Evolutionary conservation across 2,888 invertebrate genomes (phyloP).

Genomic region (Pristionchus japonicus): DNA sequence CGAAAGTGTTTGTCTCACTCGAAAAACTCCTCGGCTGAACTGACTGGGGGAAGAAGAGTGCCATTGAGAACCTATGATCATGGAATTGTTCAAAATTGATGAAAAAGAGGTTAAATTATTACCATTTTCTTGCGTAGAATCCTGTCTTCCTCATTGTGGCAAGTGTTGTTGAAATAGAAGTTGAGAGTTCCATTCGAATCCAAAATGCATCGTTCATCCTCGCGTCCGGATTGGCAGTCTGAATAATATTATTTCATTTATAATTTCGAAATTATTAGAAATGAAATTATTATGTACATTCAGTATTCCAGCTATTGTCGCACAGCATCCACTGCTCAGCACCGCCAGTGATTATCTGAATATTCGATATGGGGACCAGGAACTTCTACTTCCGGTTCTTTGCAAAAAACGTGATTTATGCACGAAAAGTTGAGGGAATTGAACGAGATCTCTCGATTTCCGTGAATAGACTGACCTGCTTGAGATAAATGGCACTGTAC

Average conservation of each 20-base stretch:
- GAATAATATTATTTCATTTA: neutral
- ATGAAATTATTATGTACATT: too few relatives aligned
- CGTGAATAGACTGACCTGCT: neutral
- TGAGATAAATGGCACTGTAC: slow-evolving; percentile 91
- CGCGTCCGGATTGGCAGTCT: slow-evolving; percentile 41
- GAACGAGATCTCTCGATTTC: neutral
- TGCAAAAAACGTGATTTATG: too few relatives aligned
- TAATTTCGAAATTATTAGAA: neutral
- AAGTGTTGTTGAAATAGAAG: slow-evolving; percentile 45
- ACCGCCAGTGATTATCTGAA: neutral
- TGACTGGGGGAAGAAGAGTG: slow-evolving; percentile 10
- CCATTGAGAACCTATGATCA: neutral
- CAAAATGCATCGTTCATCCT: slow-evolving; percentile 6
- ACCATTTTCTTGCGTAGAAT: neutral
- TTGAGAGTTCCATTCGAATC: neutral
- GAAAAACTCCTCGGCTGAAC: slow-evolving; percentile 47
- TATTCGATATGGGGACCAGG: neutral
- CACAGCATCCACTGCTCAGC: slow-evolving; percentile 31
- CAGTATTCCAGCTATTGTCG: slow-evolving; percentile 45
- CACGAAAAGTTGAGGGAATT: neutral
- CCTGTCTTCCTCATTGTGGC: neutral
- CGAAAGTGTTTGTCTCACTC: slow-evolving; percentile 1
- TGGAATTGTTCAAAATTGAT: neutral
- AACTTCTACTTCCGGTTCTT: neutral
- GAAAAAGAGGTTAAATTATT: neutral